Conservation (phyloP, 2,113 vertebrate genomes). For the Danio rerio region GRCz12tu NC_133194.1:25656501-25657000, state of each 20-base stretch:
- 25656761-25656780: slow-evolving; percentile 30
- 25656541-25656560: neutral
- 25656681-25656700: slow-evolving; percentile 15
- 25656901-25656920: too few species aligned
- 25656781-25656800: slow-evolving; percentile 6
- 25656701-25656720: slow-evolving; percentile 23
- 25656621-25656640: slow-evolving; percentile 22
- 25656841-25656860: slow-evolving; percentile 28
- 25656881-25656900: neutral
- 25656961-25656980: slow-evolving; percentile 38
- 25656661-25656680: neutral
- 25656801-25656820: slow-evolving; percentile 16
- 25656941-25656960: neutral
- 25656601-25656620: neutral
- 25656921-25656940: slow-evolving; percentile 23
- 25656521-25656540: slow-evolving; percentile 4
- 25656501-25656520: neutral
- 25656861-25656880: neutral
- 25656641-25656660: slow-evolving; percentile 5
- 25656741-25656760: slow-evolving; percentile 12
- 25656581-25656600: neutral
- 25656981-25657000: slow-evolving; percentile 19
- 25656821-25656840: slow-evolving; percentile 9
- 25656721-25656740: slow-evolving; percentile 28
- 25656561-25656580: neutral